These are phyloP conservation scores for Threskiornis aethiopicus DNA, from an alignment of 2,797 vertebrate genomes.

Conservation along the genomic window DNA sequence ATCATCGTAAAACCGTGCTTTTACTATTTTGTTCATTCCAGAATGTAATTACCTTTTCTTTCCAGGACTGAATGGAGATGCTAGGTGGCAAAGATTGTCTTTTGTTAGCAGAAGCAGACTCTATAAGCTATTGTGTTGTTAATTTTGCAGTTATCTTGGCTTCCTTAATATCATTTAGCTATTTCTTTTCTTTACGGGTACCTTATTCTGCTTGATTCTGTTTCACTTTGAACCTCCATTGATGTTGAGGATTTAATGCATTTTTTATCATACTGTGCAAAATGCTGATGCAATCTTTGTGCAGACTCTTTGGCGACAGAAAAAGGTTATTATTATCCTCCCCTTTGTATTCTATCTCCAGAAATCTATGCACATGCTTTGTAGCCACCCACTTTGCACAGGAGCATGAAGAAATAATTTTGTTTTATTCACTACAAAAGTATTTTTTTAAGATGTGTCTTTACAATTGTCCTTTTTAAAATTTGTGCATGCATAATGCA, in stretches of 20 bases:
- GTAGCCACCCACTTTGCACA: not conserved
- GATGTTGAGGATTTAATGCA: constrained; percentile 21
- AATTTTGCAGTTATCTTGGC: constrained; percentile 23
- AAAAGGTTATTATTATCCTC: constrained; percentile 1
- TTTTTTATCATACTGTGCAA: constrained; percentile 39
- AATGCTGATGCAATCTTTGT: constrained; percentile 43
- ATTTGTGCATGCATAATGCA: not conserved
- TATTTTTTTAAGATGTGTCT: not conserved
- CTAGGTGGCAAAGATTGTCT: not conserved
- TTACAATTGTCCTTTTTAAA: not conserved
- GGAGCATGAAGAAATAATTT: not conserved
- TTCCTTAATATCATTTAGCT: constrained; percentile 17
- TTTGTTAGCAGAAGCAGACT: constrained; percentile 22
- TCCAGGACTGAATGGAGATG: not conserved
- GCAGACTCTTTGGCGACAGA: not conserved
- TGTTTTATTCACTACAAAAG: not conserved
- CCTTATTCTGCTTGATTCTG: not conserved
- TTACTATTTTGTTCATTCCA: not conserved
- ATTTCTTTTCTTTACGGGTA: not conserved
- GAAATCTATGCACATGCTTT: constrained; percentile 12
- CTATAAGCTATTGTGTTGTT: constrained; percentile 7
- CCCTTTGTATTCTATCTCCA: not conserved
- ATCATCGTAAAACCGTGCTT: not conserved
- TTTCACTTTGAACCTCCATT: constrained; percentile 23
- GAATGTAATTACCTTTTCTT: not conserved